phyloP scores from a whole-genome alignment of 2,113 vertebrate species.

The Glaucomys volans region DNA sequence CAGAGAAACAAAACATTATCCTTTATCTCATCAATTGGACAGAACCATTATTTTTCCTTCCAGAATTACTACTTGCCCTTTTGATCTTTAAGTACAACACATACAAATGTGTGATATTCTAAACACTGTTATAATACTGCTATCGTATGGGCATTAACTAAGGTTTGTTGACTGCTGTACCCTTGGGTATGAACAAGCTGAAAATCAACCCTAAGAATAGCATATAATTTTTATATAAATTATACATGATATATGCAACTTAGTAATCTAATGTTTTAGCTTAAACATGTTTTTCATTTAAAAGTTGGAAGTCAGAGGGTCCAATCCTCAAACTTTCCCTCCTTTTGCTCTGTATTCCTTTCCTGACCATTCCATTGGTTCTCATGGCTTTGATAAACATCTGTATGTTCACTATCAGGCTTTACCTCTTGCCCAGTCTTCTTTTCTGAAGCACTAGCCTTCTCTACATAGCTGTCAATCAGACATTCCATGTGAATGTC shows the following conservation, averaged over 20 bases:
- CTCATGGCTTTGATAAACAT: background rate
- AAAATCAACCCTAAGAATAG: background rate
- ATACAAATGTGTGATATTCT: background rate
- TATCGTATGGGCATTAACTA: background rate
- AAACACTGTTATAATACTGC: background rate
- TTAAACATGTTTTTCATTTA: background rate
- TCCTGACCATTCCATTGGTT: background rate
- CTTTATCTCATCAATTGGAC: background rate
- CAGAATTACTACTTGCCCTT: no score
- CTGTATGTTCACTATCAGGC: no score
- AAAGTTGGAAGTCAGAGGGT: background rate
- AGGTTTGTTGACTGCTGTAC: background rate
- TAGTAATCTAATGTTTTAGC: no score
- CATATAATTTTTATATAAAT: background rate
- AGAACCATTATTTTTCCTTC: background rate
- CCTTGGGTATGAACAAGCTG: background rate
- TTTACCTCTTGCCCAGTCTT: background rate
- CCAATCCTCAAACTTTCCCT: background rate
- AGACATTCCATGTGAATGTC: background rate
- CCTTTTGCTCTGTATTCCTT: background rate
- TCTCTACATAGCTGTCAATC: background rate
- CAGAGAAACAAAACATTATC: background rate
- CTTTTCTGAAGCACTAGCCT: no score
- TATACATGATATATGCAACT: background rate
- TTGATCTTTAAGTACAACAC: no score